A percentile compares a stretch with the other conserved stretches of the same genome.
These are phyloP conservation scores for Brachionus rotundiformis DNA, from an alignment of 1,140 invertebrate genomes.

Conservation along the genomic window DNA sequence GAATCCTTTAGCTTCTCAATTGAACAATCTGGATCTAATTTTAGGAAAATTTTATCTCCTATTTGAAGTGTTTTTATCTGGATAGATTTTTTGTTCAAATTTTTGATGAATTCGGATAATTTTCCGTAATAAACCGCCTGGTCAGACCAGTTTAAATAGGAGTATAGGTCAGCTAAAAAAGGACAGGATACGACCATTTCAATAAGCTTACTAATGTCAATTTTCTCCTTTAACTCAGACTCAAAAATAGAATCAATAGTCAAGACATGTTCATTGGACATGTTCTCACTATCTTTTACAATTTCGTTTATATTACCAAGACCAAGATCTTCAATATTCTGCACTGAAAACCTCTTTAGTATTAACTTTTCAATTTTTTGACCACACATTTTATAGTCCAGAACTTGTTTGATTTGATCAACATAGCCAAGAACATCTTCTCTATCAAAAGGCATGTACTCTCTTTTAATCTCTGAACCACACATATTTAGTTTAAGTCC, in stretches of 20 bases:
- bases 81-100: constrained; percentile 5
- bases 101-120: neutral
- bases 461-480: neutral
- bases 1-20: neutral
- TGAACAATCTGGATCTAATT: neutral
- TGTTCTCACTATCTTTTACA: neutral
- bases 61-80: neutral
- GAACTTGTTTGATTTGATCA: neutral
- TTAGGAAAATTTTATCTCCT: neutral
- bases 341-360: neutral
- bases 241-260: neutral
- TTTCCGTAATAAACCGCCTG: neutral
- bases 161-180: neutral
- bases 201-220: neutral
- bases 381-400: neutral
- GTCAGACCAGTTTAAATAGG: neutral
- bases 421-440: neutral
- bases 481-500: neutral
- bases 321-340: neutral
- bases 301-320: neutral
- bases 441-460: neutral
- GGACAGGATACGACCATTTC: neutral
- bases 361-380: neutral
- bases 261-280: neutral
- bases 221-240: neutral